phyloP scores from a whole-genome alignment of 2,113 vertebrate genomes.

The Carassius carassius region DNA sequence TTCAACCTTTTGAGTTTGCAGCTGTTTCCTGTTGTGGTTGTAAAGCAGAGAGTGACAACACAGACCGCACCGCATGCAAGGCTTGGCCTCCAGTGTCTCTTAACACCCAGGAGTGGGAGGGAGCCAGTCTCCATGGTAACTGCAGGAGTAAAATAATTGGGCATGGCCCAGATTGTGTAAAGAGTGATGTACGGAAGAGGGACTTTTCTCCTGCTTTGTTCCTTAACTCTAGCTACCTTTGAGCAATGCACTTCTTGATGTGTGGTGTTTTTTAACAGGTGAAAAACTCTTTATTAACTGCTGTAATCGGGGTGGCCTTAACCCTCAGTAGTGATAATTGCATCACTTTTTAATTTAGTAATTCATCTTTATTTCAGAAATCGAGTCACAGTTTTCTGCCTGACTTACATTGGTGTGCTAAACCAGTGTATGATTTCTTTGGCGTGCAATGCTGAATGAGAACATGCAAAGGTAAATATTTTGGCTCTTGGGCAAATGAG shows the following conservation, averaged over 20 bases:
- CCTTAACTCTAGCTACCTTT: slow-evolving; percentile 13
- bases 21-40: neutral
- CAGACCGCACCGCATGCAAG: neutral
- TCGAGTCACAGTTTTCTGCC: slow-evolving; percentile 25
- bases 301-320: slow-evolving; percentile 1
- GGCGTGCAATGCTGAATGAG: neutral
- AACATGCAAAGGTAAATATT: slow-evolving; percentile 51
- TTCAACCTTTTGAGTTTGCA: neutral
- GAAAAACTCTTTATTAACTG: slow-evolving; percentile 35
- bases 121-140: slow-evolving; percentile 75
- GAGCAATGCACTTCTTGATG: neutral
- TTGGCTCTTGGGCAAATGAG: slow-evolving; percentile 9
- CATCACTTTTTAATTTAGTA: slow-evolving; percentile 35
- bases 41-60: slow-evolving; percentile 5
- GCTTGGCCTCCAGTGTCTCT: slow-evolving; percentile 50
- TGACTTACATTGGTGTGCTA: neutral
- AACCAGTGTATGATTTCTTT: neutral
- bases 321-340: neutral
- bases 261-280: slow-evolving; percentile 10
- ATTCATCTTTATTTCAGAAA: neutral
- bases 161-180: slow-evolving; percentile 64
- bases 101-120: slow-evolving; percentile 62
- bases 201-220: slow-evolving; percentile 38
- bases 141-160: slow-evolving; percentile 65
- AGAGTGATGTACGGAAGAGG: slow-evolving; percentile 61